Evolutionary conservation across 2,888 invertebrate species (phyloP), one percentile per base, ranked within the genome.

Genomic region (Chrysolina americana): DNA sequence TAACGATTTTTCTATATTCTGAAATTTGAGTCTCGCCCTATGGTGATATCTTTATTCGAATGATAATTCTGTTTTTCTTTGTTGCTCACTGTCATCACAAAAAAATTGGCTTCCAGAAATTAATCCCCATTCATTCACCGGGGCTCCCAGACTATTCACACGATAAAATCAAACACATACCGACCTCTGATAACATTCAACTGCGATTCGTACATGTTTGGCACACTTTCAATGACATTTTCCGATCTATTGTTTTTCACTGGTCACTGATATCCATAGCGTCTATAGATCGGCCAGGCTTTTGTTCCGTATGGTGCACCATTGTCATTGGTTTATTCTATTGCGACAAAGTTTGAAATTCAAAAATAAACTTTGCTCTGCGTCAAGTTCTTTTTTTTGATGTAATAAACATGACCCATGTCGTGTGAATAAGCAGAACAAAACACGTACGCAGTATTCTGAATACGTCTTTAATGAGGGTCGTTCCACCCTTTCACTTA

Each of bases 201-300:
- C 19, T 21, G 21, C 21, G 53, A 53, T 21, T 53, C 53, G 13
- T 53, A 23, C 21, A 53, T 53, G 53, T 53, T 53, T 53, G 53
- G 53, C 44, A 13, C 13, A 21, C 13, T 53, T 23, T 23, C 53
- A 53, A 53, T 53, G 53, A 53, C 53, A 53, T 53, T 53, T 53
- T 21, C 53, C 53, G 53, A 53, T 53, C 53, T 53, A 53, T 53
- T 68, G 28, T 63, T 66, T 66, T 62, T 56, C 72, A 72, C 64
- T 68, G 65, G 64, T 65, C 73, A 73, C 19, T 63, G 73, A 73
- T 73, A 73, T 73, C 69, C 68, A n/a, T n/a, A 56, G 68, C 47
- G 65, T 36, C 65, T 56, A 23, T 17, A 47, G 41, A 69, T 19
- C 47, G 53, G 62, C 62, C n/a, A 47, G 21, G 53, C 73, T 69